phyloP scores from a whole-genome alignment of 2,113 vertebrate species.

The Varanus komodoensis region DNA sequence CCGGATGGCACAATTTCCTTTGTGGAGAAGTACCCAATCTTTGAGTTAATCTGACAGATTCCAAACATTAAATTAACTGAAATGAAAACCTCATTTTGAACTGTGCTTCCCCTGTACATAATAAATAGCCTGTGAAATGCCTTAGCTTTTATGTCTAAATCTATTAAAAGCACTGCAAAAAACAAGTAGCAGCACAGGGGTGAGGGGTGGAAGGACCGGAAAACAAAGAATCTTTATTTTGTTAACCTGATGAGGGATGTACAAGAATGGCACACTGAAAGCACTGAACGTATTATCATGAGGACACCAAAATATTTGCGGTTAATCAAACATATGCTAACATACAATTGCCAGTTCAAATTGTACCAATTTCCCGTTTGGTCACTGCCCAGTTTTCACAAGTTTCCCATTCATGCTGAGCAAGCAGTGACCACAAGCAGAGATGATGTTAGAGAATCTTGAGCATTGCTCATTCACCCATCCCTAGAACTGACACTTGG shows the following conservation, averaged over 20 bases:
- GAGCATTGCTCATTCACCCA: no score
- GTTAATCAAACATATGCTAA: no score
- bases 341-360: no score
- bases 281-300: no score
- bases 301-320: no score
- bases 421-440: no score
- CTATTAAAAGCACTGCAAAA: slow-evolving; percentile 55
- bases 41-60: slow-evolving; percentile 62
- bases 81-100: slow-evolving; percentile 67
- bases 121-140: slow-evolving; percentile 63
- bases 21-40: slow-evolving; percentile 38
- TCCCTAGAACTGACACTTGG: no score
- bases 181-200: slow-evolving; percentile 41
- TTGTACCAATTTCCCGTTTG: no score
- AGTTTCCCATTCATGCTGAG: no score
- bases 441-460: no score
- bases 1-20: slow-evolving; percentile 41
- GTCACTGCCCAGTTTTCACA: no score
- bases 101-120: slow-evolving; percentile 51
- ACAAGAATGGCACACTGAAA: no score
- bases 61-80: slow-evolving; percentile 64
- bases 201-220: slow-evolving; percentile 39
- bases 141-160: slow-evolving; percentile 59
- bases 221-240: slow-evolving; percentile 53
- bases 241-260: slow-evolving; percentile 33